These are phyloP conservation scores for Siniperca scherzeri DNA, from an alignment of 2,797 vertebrate species.

Conservation along the genomic window DNA sequence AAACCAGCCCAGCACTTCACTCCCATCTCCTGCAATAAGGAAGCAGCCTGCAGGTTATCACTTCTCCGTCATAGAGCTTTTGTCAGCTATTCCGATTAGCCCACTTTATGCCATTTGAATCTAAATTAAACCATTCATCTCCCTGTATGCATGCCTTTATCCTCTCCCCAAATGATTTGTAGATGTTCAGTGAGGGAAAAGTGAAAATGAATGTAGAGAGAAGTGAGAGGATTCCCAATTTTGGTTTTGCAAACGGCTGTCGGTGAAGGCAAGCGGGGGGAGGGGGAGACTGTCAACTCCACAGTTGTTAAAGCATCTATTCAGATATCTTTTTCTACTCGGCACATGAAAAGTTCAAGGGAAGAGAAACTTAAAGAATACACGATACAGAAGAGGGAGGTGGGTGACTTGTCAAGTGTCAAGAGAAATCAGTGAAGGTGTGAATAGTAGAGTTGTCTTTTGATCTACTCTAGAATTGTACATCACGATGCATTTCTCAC, in stretches of 20 bases:
- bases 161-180: conserved; percentile 67
- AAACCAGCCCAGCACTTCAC: conserved; percentile 71
- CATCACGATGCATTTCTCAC: conserved; percentile 44
- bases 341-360: conserved; percentile 60
- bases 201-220: conserved; percentile 55
- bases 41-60: conserved; percentile 82
- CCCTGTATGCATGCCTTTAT: conserved; percentile 63
- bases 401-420: conserved; percentile 55
- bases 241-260: conserved; percentile 59
- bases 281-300: conserved; percentile 46
- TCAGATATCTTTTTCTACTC: conserved; percentile 54
- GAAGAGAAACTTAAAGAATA: conserved; percentile 48
- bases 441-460: conserved; percentile 55
- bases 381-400: conserved; percentile 39
- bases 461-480: conserved; percentile 47
- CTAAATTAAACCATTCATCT: conserved; percentile 84
- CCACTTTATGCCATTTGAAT: conserved; percentile 83
- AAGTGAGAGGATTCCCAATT: conserved; percentile 77
- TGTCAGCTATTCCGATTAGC: conserved; percentile 83
- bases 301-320: conserved; percentile 60
- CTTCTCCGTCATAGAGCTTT: conserved; percentile 76
- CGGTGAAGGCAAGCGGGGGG: conserved; percentile 26
- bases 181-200: conserved; percentile 52
- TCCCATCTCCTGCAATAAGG: conserved; percentile 71
- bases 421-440: conserved; percentile 61